Evolutionary conservation across 2,113 vertebrate species (phyloP), one percentile per base, ranked within the genome.

Genomic region (Oenanthe melanoleuca): DNA sequence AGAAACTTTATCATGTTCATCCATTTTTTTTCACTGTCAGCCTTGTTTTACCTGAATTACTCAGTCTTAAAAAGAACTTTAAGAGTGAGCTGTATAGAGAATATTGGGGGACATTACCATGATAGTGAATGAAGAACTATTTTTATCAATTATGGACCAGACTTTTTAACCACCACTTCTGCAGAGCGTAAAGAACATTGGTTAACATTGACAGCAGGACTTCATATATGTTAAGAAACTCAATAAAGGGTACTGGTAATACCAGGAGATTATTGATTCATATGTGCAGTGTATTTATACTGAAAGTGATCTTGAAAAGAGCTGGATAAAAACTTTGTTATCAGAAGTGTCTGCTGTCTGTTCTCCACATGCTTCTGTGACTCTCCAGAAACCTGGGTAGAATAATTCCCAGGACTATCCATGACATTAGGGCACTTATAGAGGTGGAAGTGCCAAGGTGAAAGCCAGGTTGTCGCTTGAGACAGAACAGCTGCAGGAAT

Each of bases 391-490:
- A n/a, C 22, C 5, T 33, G 15, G 11, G 33, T 5, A 42, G 60
- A 80, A 50, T 53, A 47, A 77, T 63, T 88, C 29, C 34, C 14
- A 10, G 8, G 56, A 9, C 38, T 19, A 12, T 40, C 59, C 0
- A 0, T 77, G 50, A 22, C 15, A 8, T 33, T 71, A 15, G 26
- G 31, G 55, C 57, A n/a, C 33, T 77, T 86, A 34, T 52, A 8
- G 79, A 61, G 17, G 6, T 93, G 67, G 38, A 42, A 59, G 42
- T 56, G 47, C 67, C 60, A 70, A 86, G 64, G 38, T 83, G 38
- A 59, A 72, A 65, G 80, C 18, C 20, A 9, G 23, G 42, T 55
- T 0, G 0, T 53, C 0, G 1, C 40, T 73, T 61, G 34, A 88
- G n/a, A 6, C 7, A 60, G 49, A 88, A 52, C 34, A 88, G 47